Percentiles rank a stretch among this genome's conserved stretches.
phyloP scores from a whole-genome alignment of 1,140 invertebrate genomes.

The Halesus radiatus region DNA sequence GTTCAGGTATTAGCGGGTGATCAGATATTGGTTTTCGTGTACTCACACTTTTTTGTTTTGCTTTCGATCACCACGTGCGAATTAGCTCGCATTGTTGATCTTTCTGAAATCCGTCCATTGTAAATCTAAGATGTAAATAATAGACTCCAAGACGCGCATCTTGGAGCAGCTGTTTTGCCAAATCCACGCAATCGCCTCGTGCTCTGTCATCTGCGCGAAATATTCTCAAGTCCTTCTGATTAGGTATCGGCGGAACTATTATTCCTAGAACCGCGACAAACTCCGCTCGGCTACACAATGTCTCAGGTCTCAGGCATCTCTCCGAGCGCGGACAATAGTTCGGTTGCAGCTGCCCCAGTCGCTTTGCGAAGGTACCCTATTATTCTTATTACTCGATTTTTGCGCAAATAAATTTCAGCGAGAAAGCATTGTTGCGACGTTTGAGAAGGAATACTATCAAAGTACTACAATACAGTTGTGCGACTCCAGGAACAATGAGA shows the following conservation, averaged over 20 bases:
- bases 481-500: conserved; percentile 22
- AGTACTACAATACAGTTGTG: conserved; percentile 6
- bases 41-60: too few species aligned
- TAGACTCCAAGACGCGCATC: background rate
- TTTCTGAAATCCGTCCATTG: too few species aligned
- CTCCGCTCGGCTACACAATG: background rate
- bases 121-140: background rate
- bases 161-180: background rate
- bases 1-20: too few species aligned
- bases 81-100: too few species aligned
- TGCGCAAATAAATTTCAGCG: conserved; percentile 35
- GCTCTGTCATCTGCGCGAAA: background rate
- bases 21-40: too few species aligned
- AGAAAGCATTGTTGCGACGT: conserved; percentile 24
- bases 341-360: conserved; percentile 1
- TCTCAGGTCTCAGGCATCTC: conserved; percentile 23
- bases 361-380: conserved; percentile 16
- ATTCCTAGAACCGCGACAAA: background rate
- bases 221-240: conserved; percentile 3
- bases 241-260: background rate
- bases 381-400: conserved; percentile 29
- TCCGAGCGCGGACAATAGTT: conserved; percentile 8
- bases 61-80: too few species aligned
- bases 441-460: conserved; percentile 27
- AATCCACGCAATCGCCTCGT: background rate